These are phyloP conservation scores for Peromyscus nudipes DNA, from an alignment of 2,797 vertebrate genomes.

Conservation along the genomic window DNA sequence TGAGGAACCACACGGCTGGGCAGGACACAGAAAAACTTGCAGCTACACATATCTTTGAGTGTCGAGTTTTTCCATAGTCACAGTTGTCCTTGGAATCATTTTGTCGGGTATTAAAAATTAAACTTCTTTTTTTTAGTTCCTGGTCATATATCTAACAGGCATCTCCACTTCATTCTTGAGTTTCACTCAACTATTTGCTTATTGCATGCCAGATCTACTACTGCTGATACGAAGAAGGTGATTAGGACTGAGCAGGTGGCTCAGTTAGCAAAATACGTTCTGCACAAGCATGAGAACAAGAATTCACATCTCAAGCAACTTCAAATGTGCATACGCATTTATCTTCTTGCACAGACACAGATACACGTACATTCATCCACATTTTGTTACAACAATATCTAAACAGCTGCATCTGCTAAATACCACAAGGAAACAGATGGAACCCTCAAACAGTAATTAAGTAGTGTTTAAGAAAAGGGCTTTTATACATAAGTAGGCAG, in stretches of 20 bases:
- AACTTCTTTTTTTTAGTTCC: neutral
- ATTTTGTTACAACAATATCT: slow-evolving; percentile 9
- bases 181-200: neutral
- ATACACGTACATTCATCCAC: neutral
- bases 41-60: neutral
- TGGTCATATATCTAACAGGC: neutral
- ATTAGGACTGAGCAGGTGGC: neutral
- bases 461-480: neutral
- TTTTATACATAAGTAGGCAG: neutral
- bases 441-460: slow-evolving; percentile 28
- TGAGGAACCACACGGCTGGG: no score
- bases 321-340: neutral
- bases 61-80: neutral
- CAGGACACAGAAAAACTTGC: no score
- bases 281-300: neutral
- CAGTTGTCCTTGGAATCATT: slow-evolving; percentile 7
- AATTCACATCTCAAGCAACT: neutral
- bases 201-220: neutral
- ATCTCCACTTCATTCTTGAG: neutral
- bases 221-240: neutral
- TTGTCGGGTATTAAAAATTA: slow-evolving; percentile 5
- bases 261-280: neutral
- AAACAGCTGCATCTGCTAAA: slow-evolving; percentile 45
- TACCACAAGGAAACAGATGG: slow-evolving; percentile 45
- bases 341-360: neutral